phyloP scores from a whole-genome alignment of 35 echinoderm and acorn worm species.

The Ptychodera flava region DNA sequence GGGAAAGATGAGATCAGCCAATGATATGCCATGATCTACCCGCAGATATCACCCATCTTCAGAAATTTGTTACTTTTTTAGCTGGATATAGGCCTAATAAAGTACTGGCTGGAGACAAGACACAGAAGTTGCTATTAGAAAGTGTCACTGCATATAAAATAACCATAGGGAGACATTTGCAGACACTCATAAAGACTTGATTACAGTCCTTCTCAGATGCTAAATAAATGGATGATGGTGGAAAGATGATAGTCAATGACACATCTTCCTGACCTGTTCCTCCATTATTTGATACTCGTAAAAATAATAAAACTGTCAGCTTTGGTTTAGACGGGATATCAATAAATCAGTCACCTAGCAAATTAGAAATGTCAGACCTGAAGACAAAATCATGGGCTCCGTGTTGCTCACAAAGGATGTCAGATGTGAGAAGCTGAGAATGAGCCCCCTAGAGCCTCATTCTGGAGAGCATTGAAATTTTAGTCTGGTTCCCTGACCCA shows the following conservation, averaged over 20 bases:
- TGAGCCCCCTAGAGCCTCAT: no score
- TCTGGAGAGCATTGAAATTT: no score
- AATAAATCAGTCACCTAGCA: not conserved
- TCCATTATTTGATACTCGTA: not conserved
- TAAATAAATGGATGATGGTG: slow-evolving; percentile 1
- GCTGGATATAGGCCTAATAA: no score
- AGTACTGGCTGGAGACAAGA: not conserved
- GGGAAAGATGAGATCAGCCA: not conserved
- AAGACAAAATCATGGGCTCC: no score
- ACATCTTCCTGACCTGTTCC: not conserved
- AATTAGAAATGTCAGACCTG: no score
- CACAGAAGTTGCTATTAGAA: not conserved
- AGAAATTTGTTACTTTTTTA: no score
- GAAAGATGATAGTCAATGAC: not conserved
- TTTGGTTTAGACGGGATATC: not conserved
- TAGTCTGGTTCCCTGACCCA: no score
- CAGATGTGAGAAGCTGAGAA: no score
- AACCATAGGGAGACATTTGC: not conserved
- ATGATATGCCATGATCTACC: not conserved
- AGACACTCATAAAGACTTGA: not conserved
- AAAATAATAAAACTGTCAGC: not conserved
- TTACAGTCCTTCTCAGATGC: no score
- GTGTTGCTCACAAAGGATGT: no score
- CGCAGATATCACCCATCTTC: no score
- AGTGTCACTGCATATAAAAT: not conserved